Conservation (phyloP, 2,888 invertebrate genomes). For the Ctenicera cuprea region DNA sequence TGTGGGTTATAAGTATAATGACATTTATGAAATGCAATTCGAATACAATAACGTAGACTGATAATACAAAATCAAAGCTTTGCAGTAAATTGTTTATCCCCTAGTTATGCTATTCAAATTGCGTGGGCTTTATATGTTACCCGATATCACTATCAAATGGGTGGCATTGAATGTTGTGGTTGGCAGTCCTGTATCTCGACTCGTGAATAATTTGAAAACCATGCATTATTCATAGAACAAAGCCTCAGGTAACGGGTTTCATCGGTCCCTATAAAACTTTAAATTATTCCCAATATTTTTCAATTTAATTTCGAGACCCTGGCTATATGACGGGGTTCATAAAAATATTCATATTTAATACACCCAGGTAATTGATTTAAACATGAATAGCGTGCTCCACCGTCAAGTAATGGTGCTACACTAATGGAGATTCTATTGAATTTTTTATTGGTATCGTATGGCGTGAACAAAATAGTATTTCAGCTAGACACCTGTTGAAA, state of each 20-base stretch:
- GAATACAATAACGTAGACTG: too few species aligned
- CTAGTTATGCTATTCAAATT: conserved; percentile 14
- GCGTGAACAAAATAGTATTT: too few species aligned
- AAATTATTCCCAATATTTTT: conserved; percentile 13
- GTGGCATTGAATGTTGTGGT: conserved; percentile 12
- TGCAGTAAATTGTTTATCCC: neutral
- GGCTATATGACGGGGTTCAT: neutral
- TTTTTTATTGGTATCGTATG: too few species aligned
- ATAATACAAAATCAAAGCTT: too few species aligned
- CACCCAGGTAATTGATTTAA: neutral
- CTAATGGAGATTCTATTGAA: neutral
- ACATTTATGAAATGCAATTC: too few species aligned
- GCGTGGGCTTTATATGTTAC: conserved; percentile 9
- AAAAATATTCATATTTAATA: conserved; percentile 4
- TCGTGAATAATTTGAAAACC: conserved; percentile 22
- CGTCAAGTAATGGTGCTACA: neutral
- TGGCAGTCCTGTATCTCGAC: conserved; percentile 11
- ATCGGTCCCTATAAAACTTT: conserved; percentile 4
- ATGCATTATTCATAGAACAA: conserved; percentile 28
- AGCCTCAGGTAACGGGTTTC: conserved; percentile 9
- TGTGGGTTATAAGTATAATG: too few species aligned
- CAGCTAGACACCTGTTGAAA: too few species aligned
- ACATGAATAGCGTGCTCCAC: neutral
- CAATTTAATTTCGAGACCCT: neutral
- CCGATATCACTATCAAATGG: conserved; percentile 16